Percentiles rank a stretch among this genome's conserved stretches.
Conservation (phyloP, 2,113 vertebrate species). For the Chloropsis cyanopogon region DNA sequence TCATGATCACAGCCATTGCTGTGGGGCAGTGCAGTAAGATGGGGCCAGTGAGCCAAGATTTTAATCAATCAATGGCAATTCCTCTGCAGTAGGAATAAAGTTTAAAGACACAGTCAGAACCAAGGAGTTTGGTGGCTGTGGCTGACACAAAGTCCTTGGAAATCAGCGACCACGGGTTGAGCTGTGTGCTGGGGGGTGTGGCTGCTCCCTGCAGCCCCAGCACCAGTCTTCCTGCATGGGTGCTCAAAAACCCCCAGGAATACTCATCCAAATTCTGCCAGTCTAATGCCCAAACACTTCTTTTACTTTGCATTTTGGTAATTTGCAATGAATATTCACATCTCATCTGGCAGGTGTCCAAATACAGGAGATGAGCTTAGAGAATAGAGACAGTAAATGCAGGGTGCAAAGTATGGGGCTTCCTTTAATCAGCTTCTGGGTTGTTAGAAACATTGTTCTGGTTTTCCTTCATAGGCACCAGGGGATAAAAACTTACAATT, state of each 20-base stretch:
- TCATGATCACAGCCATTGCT: not conserved
- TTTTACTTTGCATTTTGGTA: not conserved
- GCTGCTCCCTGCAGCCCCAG: not conserved
- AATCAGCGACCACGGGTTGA: not conserved
- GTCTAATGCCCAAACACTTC: not conserved
- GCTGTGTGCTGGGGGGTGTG: not conserved
- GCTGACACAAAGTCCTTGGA: not conserved
- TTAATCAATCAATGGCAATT: not conserved
- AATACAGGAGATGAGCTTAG: not conserved
- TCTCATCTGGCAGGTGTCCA: not conserved
- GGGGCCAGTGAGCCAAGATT: not conserved
- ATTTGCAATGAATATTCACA: not conserved
- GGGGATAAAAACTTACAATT: not conserved
- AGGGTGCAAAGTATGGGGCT: not conserved
- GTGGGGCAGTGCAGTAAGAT: not conserved
- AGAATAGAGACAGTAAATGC: not conserved
- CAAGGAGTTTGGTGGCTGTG: not conserved
- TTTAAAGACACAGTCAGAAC: not conserved
- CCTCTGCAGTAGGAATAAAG: not conserved
- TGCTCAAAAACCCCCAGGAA: not conserved
- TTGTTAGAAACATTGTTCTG: not conserved
- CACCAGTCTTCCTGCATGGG: not conserved
- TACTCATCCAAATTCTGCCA: not conserved
- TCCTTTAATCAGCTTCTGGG: not conserved
- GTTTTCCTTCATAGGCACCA: not conserved